Base-by-base conservation (phyloP, 1,140 invertebrate genomes). In the Trialeurodes vaporariorum region DNA sequence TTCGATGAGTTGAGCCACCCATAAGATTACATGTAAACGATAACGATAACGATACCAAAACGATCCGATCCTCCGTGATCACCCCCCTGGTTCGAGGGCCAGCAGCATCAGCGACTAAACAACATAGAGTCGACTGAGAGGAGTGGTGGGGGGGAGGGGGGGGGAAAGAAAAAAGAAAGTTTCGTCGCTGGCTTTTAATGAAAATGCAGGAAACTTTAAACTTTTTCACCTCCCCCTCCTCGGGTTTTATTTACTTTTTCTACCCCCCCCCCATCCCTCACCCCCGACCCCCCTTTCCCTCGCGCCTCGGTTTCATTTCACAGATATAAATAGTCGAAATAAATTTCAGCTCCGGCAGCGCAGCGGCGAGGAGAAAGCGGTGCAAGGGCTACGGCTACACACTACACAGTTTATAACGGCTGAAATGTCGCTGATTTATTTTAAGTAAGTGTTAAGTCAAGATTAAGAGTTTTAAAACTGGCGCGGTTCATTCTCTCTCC, bases 181-280 rank as follows among this genome's bases (percentile, higher is more conserved):
- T n/a, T n/a, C n/a, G 34, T 5, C 34, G 5, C 34, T 5, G 34
- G 17, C 5, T 49, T 17, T 17, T 17, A 17, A 5, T 17, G 34
- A 49, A 49, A 49, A 17, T 49, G 34, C 34, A 49, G 34, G 34
- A 49, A 49, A 49, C 34, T 49, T 49, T 49, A 49, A 49, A 17
- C 26, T 61, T 13, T 61, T 63, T 34, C 34, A 25, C 25, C 24
- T 26, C 40, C 61, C 27, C 71, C 62, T 61, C 67, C 59, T n/a
- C 27, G 11, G 1, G n/a, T 58, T 49, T 49, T 49, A 49, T 49
- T 49, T 49, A 49, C 61, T 61, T 62, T 67, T 71, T 67, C 67
- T 66, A 66, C 1, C 24, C 58, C 65, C 58, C 24, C 17, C 21
- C 21, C 26, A 25, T 65, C 26, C 40, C 26, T 49, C 40, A 5